A percentile compares a stretch with the other conserved stretches of the same genome.
Evolutionary conservation across 2,888 invertebrate genomes (phyloP).

Genomic region (Melinopterus prodromus): DNA sequence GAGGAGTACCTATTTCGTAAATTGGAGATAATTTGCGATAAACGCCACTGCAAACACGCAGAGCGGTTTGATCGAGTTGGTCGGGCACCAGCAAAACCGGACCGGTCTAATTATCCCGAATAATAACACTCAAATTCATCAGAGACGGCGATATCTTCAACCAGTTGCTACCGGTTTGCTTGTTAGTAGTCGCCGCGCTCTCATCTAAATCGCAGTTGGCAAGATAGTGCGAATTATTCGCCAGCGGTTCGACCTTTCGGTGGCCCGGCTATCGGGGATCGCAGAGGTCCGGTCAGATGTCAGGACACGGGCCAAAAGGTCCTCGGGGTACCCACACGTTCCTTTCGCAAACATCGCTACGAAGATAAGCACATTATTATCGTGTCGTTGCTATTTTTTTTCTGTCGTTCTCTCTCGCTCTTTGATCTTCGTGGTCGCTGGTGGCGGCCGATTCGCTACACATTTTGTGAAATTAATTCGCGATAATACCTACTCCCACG

Average conservation of each 20-base stretch:
- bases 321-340: neutral
- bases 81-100: neutral
- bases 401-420: neutral
- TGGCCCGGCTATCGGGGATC: neutral
- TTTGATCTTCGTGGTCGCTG: neutral
- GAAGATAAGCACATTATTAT: neutral
- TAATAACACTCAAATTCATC: neutral
- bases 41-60: neutral
- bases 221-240: neutral
- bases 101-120: neutral
- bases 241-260: neutral
- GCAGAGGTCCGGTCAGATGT: neutral
- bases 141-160: neutral
- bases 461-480: neutral
- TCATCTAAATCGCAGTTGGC: neutral
- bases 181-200: neutral
- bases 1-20: neutral
- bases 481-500: neutral
- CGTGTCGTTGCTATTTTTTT: neutral
- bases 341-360: neutral
- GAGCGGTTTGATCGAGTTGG: neutral
- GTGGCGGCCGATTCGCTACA: neutral
- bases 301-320: neutral
- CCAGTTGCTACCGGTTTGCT: neutral
- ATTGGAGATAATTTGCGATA: neutral